phyloP scores from a whole-genome alignment of 2,888 invertebrate species.

The Steinernema scapterisci region DNA sequence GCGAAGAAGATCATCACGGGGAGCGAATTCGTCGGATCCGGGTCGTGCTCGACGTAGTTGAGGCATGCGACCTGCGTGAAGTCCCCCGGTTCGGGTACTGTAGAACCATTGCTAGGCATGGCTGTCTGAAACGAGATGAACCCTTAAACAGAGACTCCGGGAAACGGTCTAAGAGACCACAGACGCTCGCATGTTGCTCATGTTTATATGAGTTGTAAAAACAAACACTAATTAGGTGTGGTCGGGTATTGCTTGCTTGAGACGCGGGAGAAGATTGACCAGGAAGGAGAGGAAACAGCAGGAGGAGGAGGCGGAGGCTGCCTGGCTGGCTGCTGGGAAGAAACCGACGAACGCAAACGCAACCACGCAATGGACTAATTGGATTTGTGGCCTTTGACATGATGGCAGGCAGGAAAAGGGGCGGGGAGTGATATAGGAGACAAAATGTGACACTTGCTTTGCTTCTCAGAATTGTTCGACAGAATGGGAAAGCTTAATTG shows the following conservation, averaged over 20 bases:
- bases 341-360: neutral
- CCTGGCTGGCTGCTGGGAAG: too few species aligned
- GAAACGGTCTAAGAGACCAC: too few species aligned
- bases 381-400: slow-evolving; percentile 20
- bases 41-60: slow-evolving; percentile 55
- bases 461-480: slow-evolving; percentile 5
- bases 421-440: neutral
- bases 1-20: slow-evolving; percentile 54
- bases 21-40: slow-evolving; percentile 61
- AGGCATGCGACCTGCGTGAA: slow-evolving; percentile 38
- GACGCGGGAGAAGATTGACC: neutral
- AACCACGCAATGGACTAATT: slow-evolving; percentile 1
- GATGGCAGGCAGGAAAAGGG: neutral
- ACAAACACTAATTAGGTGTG: neutral
- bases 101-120: neutral
- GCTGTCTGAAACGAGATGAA: neutral
- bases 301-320: neutral
- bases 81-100: neutral
- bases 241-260: neutral
- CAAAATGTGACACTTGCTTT: slow-evolving; percentile 5
- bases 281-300: neutral
- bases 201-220: too few species aligned
- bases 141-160: neutral
- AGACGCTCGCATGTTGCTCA: too few species aligned
- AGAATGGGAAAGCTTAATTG: neutral